Evolutionary conservation across 2,113 vertebrate genomes (phyloP).

Genomic region (Peromyscus maniculatus): DNA sequence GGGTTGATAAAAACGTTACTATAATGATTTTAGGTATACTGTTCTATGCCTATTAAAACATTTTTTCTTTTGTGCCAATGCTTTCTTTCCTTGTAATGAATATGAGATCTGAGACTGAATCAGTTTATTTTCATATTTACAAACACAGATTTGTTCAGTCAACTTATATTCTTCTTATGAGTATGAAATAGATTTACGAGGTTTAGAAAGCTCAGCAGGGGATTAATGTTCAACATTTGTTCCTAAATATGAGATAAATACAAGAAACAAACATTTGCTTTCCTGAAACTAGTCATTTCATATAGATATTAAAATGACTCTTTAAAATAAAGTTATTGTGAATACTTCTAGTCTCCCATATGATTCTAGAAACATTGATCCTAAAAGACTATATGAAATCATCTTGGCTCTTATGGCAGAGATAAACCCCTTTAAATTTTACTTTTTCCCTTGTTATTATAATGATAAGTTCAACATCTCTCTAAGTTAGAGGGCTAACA

Average conservation of each 20-base stretch:
- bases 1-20: neutral
- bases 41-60: neutral
- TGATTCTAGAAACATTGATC: neutral
- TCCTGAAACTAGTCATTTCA: neutral
- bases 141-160: neutral
- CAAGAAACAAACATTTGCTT: neutral
- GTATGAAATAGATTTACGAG: neutral
- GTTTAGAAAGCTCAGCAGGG: neutral
- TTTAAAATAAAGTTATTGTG: neutral
- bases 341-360: neutral
- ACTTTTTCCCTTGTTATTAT: neutral
- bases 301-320: neutral
- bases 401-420: neutral
- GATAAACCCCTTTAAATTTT: neutral
- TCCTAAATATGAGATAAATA: neutral
- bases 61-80: slow-evolving; percentile 30
- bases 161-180: slow-evolving; percentile 16
- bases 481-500: neutral
- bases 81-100: neutral
- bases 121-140: slow-evolving; percentile 29
- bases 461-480: neutral
- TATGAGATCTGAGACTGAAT: neutral
- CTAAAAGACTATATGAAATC: neutral
- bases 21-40: neutral
- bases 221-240: slow-evolving; percentile 46